Base-by-base conservation (phyloP, 1,140 invertebrate species). In the Zaprionus taronus region DNA sequence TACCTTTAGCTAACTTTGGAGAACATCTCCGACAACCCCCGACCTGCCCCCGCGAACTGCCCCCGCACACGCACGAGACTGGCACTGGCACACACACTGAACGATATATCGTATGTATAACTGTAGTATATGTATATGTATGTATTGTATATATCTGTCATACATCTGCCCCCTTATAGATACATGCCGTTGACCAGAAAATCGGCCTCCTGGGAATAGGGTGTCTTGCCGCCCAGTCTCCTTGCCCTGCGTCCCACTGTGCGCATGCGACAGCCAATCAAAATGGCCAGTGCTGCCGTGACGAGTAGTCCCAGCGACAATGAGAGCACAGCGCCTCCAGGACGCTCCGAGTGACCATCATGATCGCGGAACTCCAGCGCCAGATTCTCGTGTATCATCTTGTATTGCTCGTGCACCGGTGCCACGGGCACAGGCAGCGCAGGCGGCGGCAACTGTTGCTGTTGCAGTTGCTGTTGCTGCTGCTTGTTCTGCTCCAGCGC, bases 141-240 rank as follows among this genome's bases (percentile, higher is more conserved):
- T 55, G 57, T 51, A 24, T 51, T 12, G 47, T 51, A 66, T 56
- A 20, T 61, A 61, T 51, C 6, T 62, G 36, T 41, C 55, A 38
- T 69, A 61, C 22, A 47, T 47, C 22, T 68, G 66, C 44, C 56
- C 31, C 17, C 31, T 62, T 96, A 98, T 85, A 99, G 95, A 93
- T 99, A 99, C 98, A 99, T 99, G 86, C 98, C 98, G 94, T 99
- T 99, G 72, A 99, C 98, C 68, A 99, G 94, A 94, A 98, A 99
- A 94, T 99, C 98, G 2, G 98, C 97, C 93, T 99, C 98, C 92
- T 99, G 97, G 3, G 97, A 97, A 85, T 97, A 97, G n/a, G 96
- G 95, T 55, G 96, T 95, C 91, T 98, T 96, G 15, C 97, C 96
- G 31, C 91, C 91, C 77, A 96, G 94, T 63, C 97, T 95, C 72